phyloP scores from a whole-genome alignment of 2,888 invertebrate genomes.

The Phorcus lineatus region DNA sequence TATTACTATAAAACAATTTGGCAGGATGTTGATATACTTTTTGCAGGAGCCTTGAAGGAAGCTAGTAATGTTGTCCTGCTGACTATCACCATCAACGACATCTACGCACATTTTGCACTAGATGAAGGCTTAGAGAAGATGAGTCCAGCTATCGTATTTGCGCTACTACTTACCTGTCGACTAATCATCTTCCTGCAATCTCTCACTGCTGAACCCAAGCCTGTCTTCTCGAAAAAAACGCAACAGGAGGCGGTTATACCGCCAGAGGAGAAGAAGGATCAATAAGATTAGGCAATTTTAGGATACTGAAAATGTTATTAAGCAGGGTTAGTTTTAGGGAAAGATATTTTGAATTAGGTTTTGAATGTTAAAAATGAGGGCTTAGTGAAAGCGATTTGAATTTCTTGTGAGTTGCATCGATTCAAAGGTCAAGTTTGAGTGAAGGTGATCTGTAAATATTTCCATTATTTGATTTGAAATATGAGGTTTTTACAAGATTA shows the following conservation, averaged over 20 bases:
- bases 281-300: constrained; percentile 26
- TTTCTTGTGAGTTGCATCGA: no score
- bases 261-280: constrained; percentile 44
- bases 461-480: no score
- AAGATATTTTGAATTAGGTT: no score
- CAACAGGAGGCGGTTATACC: constrained; percentile 23
- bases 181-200: constrained; percentile 73
- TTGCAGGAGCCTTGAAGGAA: constrained; percentile 92
- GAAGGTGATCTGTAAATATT: no score
- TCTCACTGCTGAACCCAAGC: constrained; percentile 46
- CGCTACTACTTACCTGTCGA: constrained; percentile 73
- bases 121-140: constrained; percentile 74
- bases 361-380: no score
- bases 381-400: no score
- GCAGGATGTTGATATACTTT: neutral
- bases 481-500: no score
- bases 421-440: no score
- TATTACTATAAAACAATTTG: no score
- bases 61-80: constrained; percentile 90
- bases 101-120: constrained; percentile 83
- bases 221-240: constrained; percentile 45
- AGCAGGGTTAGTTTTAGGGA: no score
- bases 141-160: constrained; percentile 75
- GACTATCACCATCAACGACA: constrained; percentile 89
- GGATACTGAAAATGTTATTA: no score